Conservation (phyloP, 2,113 vertebrate species). For the Scortum barcoo region DNA sequence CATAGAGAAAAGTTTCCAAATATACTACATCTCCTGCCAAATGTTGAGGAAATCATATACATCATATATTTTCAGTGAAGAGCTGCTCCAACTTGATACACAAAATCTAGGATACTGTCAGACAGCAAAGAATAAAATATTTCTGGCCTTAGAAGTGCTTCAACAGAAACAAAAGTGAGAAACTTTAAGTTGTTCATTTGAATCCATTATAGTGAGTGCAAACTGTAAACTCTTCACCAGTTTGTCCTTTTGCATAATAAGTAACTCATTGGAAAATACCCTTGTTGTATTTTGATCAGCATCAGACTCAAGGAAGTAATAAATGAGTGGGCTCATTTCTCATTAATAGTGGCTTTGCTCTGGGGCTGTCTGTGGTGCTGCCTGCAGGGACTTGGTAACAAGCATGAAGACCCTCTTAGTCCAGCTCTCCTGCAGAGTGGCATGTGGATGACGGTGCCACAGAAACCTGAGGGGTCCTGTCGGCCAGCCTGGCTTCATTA, state of each 20-base stretch:
- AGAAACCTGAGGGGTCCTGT: slow-evolving; percentile 50
- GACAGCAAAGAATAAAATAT: neutral
- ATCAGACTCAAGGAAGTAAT: slow-evolving; percentile 26
- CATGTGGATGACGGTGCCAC: slow-evolving; percentile 57
- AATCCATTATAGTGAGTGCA: neutral
- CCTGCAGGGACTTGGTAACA: slow-evolving; percentile 62
- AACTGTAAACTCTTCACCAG: slow-evolving; percentile 5
- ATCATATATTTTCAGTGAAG: neutral
- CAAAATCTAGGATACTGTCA: neutral
- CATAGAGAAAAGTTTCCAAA: neutral
- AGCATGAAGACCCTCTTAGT: slow-evolving; percentile 57
- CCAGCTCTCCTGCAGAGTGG: slow-evolving; percentile 68
- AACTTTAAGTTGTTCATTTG: neutral
- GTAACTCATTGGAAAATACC: neutral
- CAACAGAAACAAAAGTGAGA: slow-evolving; percentile 1
- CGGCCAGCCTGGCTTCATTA: slow-evolving; percentile 78
- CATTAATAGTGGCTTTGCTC: slow-evolving; percentile 57
- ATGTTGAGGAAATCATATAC: neutral
- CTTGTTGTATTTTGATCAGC: slow-evolving; percentile 18
- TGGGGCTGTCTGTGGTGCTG: slow-evolving; percentile 38
- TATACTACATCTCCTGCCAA: neutral
- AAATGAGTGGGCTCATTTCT: slow-evolving; percentile 35
- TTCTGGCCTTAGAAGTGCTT: neutral
- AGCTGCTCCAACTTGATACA: neutral
- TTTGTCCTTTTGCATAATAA: slow-evolving; percentile 9